Percentiles rank a stretch among this genome's conserved stretches.
Evolutionary conservation across 2,797 vertebrate species (phyloP).

Genomic region (Pseudopleuronectes americanus): DNA sequence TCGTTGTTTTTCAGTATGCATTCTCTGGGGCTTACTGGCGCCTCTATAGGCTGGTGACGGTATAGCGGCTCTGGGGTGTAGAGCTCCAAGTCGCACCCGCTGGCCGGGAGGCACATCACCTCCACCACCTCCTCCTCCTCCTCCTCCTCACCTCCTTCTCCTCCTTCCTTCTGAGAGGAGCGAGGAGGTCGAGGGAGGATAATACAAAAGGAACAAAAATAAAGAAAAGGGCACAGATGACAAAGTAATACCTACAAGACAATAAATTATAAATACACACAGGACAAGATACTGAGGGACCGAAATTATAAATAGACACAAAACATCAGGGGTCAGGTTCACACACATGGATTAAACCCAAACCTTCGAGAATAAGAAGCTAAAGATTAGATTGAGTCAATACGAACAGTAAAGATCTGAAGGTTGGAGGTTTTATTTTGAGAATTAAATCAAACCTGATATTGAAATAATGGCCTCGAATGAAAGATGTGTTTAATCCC

Average conservation of each 20-base stretch:
- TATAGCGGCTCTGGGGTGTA: conserved; percentile 81
- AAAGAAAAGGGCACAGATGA: conserved; percentile 59
- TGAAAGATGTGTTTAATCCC: no score
- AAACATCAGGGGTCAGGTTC: conserved; percentile 23
- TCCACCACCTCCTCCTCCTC: conserved; percentile 73
- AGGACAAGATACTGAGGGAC: conserved; percentile 19
- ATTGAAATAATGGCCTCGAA: no score
- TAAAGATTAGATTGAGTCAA: neutral
- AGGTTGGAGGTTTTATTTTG: no score
- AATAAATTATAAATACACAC: conserved; percentile 42
- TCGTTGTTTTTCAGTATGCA: conserved; percentile 29
- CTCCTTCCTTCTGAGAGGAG: conserved; percentile 62
- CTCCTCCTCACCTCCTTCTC: conserved; percentile 62
- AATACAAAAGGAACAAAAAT: conserved; percentile 42
- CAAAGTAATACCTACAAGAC: conserved; percentile 52
- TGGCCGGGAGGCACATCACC: conserved; percentile 79
- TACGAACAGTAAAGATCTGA: neutral
- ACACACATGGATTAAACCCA: conserved; percentile 27
- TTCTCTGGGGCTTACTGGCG: conserved; percentile 81
- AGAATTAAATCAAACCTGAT: no score
- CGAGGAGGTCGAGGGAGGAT: conserved; percentile 45
- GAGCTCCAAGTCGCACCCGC: conserved; percentile 76
- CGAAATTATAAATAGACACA: conserved; percentile 35
- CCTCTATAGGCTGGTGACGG: conserved; percentile 81
- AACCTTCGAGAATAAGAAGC: neutral